phyloP scores from a whole-genome alignment of 2,113 vertebrate genomes.

The Marcusenius ussheri region DNA sequence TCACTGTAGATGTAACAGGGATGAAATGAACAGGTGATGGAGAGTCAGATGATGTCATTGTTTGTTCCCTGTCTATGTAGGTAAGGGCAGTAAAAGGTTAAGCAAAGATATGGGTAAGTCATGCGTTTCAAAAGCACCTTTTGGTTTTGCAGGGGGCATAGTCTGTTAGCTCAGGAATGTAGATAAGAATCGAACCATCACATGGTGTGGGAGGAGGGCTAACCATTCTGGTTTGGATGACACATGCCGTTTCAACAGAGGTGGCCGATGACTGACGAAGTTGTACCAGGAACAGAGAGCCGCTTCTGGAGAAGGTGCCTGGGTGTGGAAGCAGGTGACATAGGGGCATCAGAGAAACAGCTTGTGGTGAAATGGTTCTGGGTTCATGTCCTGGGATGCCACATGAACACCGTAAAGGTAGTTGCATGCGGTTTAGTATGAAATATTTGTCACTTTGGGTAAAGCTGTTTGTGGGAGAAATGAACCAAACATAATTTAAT shows the following conservation, averaged over 20 bases:
- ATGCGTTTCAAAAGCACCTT: not conserved
- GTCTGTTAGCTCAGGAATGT: not conserved
- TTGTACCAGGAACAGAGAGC: not conserved
- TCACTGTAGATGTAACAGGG: not conserved
- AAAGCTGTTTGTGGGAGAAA: not conserved
- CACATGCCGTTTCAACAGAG: not conserved
- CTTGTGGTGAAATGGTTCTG: not conserved
- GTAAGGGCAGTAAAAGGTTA: not conserved
- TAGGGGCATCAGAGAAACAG: no score
- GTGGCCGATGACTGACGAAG: not conserved
- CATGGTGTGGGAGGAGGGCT: not conserved
- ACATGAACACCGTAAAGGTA: not conserved
- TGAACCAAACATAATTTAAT: not conserved
- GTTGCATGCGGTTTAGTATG: not conserved
- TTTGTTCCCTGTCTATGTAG: not conserved
- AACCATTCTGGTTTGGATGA: not conserved
- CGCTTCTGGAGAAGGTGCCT: not conserved
- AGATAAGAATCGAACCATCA: not conserved
- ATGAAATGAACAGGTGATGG: not conserved
- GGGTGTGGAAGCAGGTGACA: not conserved
- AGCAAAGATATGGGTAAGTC: no score
- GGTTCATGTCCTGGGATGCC: not conserved
- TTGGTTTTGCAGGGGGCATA: not conserved
- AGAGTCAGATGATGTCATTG: not conserved
- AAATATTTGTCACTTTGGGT: not conserved